Evolutionary conservation across 2,113 vertebrate species (phyloP).

Genomic region (Vireo altiloquus): DNA sequence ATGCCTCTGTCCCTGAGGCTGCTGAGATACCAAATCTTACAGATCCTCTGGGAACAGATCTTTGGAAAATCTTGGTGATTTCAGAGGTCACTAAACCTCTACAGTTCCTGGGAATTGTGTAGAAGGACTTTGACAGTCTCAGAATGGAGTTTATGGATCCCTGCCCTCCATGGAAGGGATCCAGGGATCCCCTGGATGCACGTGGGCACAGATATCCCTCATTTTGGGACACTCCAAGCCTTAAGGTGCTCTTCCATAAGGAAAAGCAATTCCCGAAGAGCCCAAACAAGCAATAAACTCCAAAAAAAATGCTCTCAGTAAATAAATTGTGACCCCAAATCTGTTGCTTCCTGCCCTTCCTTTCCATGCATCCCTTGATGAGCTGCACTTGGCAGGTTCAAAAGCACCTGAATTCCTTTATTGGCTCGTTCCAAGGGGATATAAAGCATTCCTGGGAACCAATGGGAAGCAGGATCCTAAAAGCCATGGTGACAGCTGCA

Average conservation of each 20-base stretch:
- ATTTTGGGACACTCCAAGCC: neutral
- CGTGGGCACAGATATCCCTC: neutral
- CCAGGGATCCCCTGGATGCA: neutral
- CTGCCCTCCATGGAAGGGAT: rapidly evolving
- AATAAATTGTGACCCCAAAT: constrained; percentile 9
- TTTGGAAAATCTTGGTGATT: neutral
- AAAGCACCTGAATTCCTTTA: constrained; percentile 64
- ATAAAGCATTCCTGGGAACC: constrained; percentile 46
- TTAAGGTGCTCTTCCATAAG: neutral
- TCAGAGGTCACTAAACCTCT: neutral
- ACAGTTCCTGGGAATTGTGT: neutral
- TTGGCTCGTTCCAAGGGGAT: constrained; percentile 38
- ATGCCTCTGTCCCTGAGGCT: neutral
- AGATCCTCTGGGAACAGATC: neutral
- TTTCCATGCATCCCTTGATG: constrained; percentile 15
- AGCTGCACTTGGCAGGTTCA: constrained; percentile 46
- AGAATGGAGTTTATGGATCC: neutral
- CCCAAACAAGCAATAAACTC: neutral
- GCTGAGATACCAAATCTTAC: rapidly evolving
- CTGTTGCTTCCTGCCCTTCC: constrained; percentile 25
- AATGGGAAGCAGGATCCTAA: constrained; percentile 36
- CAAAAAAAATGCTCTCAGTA: neutral
- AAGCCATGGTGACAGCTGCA: constrained; percentile 61
- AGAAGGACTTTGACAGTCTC: neutral
- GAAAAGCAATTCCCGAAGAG: neutral